phyloP scores from a whole-genome alignment of 2,113 vertebrate genomes.

The Lichenostomus cassidix region DNA sequence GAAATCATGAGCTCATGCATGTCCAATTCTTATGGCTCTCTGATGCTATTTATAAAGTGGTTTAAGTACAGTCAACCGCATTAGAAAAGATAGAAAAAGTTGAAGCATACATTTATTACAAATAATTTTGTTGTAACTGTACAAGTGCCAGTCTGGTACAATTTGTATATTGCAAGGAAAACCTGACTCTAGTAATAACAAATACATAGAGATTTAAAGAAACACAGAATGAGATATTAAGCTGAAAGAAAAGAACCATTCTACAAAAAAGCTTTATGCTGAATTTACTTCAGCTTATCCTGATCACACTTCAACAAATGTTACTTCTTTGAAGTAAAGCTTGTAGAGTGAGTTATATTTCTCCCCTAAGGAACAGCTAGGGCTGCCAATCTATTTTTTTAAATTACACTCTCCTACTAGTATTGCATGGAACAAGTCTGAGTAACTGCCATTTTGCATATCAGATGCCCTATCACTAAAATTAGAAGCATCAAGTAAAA shows the following conservation, averaged over 20 bases:
- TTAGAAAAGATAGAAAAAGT: background rate
- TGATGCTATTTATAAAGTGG: background rate
- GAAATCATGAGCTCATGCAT: background rate
- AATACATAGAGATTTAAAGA: background rate
- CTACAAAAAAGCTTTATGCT: background rate
- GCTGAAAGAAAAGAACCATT: background rate
- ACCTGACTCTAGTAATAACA: background rate
- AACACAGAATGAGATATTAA: background rate
- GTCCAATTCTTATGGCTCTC: background rate
- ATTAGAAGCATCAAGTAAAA: conserved; percentile 16
- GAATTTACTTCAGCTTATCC: background rate
- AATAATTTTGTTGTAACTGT: background rate
- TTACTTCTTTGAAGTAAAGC: background rate
- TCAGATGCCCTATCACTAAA: background rate
- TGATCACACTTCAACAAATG: background rate
- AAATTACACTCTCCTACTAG: background rate
- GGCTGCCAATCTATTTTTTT: background rate
- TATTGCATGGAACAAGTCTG: background rate
- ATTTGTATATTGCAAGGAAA: background rate
- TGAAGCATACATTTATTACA: background rate
- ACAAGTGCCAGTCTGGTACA: background rate
- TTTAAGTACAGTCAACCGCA: background rate
- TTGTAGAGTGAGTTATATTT: background rate
- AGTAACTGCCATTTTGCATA: background rate
- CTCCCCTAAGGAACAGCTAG: background rate